Evolutionary conservation across 1,140 invertebrate species (phyloP).

Genomic region (Parapsyche elsis): DNA sequence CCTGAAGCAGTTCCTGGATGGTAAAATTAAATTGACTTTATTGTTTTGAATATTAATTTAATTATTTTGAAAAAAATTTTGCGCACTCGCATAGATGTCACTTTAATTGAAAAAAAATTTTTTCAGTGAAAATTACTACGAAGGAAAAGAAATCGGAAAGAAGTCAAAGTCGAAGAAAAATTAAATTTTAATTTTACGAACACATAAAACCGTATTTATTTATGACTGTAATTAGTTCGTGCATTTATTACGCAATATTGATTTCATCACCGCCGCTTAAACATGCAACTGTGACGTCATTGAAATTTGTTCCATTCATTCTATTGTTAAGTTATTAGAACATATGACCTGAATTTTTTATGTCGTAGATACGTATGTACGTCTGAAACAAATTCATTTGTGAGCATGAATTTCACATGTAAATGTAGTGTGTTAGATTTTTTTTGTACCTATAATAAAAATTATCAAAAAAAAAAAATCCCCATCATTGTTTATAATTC

Average conservation of each 20-base stretch:
- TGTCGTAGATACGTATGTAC: not conserved
- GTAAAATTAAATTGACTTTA: slow-evolving; percentile 66
- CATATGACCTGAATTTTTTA: not conserved
- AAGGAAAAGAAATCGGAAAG: slow-evolving; percentile 62
- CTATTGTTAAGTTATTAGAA: slow-evolving; percentile 7
- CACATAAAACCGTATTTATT: slow-evolving; percentile 33
- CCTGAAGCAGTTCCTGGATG: slow-evolving; percentile 85
- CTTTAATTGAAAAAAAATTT: not conserved
- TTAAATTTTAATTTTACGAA: slow-evolving; percentile 14
- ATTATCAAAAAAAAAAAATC: not conserved
- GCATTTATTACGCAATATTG: slow-evolving; percentile 16
- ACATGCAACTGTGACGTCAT: not conserved
- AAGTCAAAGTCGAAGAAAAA: slow-evolving; percentile 45
- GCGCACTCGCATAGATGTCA: not conserved
- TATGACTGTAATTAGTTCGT: not conserved
- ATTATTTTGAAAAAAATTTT: not conserved
- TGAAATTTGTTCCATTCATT: not conserved
- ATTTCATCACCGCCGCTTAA: not conserved
- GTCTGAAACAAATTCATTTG: not conserved
- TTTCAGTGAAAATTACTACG: slow-evolving; percentile 78
- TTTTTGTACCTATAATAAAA: not conserved
- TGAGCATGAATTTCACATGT: no score
- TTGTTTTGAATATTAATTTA: not conserved
- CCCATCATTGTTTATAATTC: not conserved
- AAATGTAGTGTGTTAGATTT: no score